These are phyloP conservation scores for Glyptemys insculpta DNA, from an alignment of 2,797 vertebrate genomes.

Conservation along the genomic window DNA sequence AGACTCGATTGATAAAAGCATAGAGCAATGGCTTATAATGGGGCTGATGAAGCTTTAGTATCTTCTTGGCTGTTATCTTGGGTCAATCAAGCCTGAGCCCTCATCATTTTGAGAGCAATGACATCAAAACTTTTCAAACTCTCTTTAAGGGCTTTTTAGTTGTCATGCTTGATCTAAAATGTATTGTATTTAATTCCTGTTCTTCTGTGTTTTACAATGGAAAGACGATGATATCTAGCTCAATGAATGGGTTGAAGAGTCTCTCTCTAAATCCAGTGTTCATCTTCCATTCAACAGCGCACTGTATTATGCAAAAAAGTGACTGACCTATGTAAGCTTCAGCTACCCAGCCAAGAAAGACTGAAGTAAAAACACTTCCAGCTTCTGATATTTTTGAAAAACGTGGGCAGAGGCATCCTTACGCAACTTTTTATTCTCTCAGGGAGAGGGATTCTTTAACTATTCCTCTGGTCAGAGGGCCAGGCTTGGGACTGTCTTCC, in stretches of 20 bases:
- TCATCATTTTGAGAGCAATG: background rate
- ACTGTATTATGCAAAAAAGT: too few relatives aligned
- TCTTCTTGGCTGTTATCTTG: slow-evolving; percentile 16
- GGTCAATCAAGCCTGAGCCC: background rate
- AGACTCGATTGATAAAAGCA: background rate
- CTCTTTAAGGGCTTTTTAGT: background rate
- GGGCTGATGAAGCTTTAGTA: background rate
- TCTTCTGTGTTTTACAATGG: background rate
- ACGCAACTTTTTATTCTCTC: too few relatives aligned
- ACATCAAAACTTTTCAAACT: accelerated
- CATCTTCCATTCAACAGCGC: too few relatives aligned
- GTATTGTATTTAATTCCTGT: background rate
- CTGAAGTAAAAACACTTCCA: too few relatives aligned
- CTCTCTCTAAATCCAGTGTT: too few relatives aligned
- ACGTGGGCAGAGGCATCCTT: too few relatives aligned
- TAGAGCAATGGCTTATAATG: background rate
- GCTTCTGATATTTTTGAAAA: too few relatives aligned
- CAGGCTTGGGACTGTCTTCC: background rate
- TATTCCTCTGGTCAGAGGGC: too few relatives aligned
- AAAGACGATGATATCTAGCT: background rate
- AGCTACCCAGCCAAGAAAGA: too few relatives aligned
- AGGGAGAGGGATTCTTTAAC: too few relatives aligned
- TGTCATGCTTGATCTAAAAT: background rate
- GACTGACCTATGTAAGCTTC: too few relatives aligned
- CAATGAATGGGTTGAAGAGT: too few relatives aligned